These are phyloP conservation scores for Seira musarum DNA, from an alignment of 2,888 invertebrate genomes.

Conservation along the genomic window DNA sequence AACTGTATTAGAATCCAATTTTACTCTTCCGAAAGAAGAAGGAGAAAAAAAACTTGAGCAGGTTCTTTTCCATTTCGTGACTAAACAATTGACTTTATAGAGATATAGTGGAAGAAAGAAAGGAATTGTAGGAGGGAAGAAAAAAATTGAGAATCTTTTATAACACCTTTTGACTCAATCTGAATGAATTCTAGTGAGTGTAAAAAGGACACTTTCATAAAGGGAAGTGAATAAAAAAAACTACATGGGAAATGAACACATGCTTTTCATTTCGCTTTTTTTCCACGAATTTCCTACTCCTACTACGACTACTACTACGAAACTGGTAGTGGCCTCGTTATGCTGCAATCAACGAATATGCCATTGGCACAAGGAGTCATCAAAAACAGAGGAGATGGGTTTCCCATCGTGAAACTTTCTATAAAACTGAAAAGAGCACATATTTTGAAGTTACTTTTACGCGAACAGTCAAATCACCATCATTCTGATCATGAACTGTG, in stretches of 20 bases:
- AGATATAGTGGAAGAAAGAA: neutral
- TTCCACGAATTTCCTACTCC: constrained; percentile 13
- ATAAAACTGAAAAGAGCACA: constrained; percentile 10
- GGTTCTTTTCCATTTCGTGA: neutral
- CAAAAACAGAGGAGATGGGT: constrained; percentile 5
- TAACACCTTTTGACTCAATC: constrained; percentile 7
- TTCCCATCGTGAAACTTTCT: constrained; percentile 11
- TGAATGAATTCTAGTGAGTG: constrained; percentile 1
- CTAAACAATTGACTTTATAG: constrained; percentile 10
- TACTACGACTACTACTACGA: neutral
- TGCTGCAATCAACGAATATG: constrained; percentile 48
- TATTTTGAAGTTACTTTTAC: neutral
- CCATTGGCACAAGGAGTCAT: constrained; percentile 43
- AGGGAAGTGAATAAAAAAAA: constrained; percentile 9
- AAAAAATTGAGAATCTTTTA: neutral
- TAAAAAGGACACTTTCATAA: constrained; percentile 6
- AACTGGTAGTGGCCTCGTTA: constrained; percentile 30
- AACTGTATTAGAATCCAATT: constrained; percentile 10
- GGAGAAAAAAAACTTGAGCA: neutral
- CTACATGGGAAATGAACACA: constrained; percentile 56
- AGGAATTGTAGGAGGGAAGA: neutral
- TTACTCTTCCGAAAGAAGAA: neutral
- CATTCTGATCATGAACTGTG: constrained; percentile 3
- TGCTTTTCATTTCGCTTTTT: constrained; percentile 46
- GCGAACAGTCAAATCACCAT: constrained; percentile 1